Evolutionary conservation across 1,140 invertebrate genomes (phyloP), one percentile per base, ranked within the genome.

Genomic region (Zaprionus taronus): DNA sequence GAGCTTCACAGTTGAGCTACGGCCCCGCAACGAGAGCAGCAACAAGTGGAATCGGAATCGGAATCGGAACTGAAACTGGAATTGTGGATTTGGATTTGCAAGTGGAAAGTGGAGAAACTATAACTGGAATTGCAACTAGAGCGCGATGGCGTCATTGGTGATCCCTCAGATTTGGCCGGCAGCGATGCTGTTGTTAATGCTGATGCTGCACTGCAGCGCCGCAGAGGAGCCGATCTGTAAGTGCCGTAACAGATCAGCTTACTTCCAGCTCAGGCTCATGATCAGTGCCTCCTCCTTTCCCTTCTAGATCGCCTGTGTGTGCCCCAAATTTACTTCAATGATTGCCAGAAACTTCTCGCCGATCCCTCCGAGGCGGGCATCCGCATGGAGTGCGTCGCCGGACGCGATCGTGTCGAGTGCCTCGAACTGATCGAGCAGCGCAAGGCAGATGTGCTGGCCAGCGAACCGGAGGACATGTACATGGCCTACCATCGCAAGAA

Each of bases 391-490:
- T 96, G 96, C 91, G 93, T 96, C 5, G 91, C 94, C 3, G 96
- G 95, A 2, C 94, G 96, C 78, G 96, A 97, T 92, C 96, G 95
- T 56, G 93, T 96, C 67, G 96, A 96, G 41, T 98, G 97, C 83
- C 94, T 98, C 77, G 93, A 95, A 22, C 94, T 95, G 87, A 95
- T 98, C 26, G 94, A 96, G 53, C 94, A 95, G 78, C 94, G 95
- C 47, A 94, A 96, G 80, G 97, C 97, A 0, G 97, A 98, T 91
- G 94, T 98, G 26, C 95, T 96, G 17, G 95, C 96, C 14, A 95
- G 96, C 1, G 97, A 98, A 84, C 96, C 97, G 2, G 97, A 97
- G 84, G 92, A 93, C 71, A 91, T 97, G 94, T 98, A 97, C 90
- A 94, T 97, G 5, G 97, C 96, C 12, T 95, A 95, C 24, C 95